phyloP scores from a whole-genome alignment of 2,888 invertebrate genomes.

The Cenopis cana region DNA sequence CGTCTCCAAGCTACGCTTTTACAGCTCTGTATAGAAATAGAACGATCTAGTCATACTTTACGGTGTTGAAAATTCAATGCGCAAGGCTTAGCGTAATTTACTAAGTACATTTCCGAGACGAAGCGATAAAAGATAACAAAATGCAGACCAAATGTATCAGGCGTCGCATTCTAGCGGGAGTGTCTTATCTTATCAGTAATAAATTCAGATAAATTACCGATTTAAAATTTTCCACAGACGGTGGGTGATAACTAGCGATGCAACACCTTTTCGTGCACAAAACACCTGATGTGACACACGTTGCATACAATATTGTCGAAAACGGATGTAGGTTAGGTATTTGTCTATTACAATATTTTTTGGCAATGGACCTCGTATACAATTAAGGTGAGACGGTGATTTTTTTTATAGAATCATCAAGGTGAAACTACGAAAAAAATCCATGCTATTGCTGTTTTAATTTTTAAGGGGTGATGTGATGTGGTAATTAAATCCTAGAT shows the following conservation, averaged over 20 bases:
- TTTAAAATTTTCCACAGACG: conserved; percentile 71
- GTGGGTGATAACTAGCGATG: conserved; percentile 58
- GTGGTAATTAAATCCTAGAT: no score
- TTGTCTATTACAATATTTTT: no score
- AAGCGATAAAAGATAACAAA: conserved; percentile 59
- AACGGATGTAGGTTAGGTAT: no score
- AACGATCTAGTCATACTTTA: neutral
- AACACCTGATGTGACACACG: conserved; percentile 29
- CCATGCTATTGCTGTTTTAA: no score
- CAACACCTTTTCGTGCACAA: conserved; percentile 50
- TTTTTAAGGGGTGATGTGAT: no score
- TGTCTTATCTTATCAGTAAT: conserved; percentile 76
- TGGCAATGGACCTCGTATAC: no score
- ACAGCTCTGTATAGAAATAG: no score
- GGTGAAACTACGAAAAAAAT: no score
- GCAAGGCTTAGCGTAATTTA: conserved; percentile 40
- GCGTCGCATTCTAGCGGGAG: conserved; percentile 62
- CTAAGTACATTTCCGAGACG: conserved; percentile 60
- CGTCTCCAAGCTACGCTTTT: no score
- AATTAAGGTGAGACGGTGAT: no score
- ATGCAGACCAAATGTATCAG: conserved; percentile 69
- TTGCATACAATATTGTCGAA: neutral
- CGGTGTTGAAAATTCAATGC: conserved; percentile 31
- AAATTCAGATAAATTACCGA: conserved; percentile 66
- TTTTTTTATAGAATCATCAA: no score